Evolutionary conservation across 1,140 invertebrate genomes (phyloP).

Genomic region (Nephila pilipes): DNA sequence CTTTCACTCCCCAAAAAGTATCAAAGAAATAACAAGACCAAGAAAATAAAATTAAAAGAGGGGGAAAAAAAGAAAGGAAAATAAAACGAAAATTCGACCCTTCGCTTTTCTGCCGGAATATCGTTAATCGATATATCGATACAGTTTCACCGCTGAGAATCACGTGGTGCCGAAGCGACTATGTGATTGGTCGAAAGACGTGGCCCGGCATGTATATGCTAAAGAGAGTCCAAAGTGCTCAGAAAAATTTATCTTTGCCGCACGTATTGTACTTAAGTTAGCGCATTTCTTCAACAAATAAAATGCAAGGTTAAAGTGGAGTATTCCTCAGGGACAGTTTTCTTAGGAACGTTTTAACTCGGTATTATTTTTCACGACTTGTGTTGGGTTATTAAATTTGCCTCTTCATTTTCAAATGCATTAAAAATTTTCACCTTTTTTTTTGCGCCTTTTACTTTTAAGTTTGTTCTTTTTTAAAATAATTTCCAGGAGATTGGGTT

Average conservation of each 20-base stretch:
- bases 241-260: slow-evolving; percentile 68
- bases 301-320: slow-evolving; percentile 68
- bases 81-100: slow-evolving; percentile 51
- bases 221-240: slow-evolving; percentile 48
- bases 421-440: slow-evolving; percentile 31
- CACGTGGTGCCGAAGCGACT: slow-evolving; percentile 55
- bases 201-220: slow-evolving; percentile 56
- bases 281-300: slow-evolving; percentile 15
- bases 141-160: slow-evolving; percentile 74
- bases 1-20: neutral
- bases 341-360: slow-evolving; percentile 54
- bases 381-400: slow-evolving; percentile 67
- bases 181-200: slow-evolving; percentile 57
- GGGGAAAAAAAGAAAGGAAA: slow-evolving; percentile 21
- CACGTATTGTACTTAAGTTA: slow-evolving; percentile 72
- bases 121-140: slow-evolving; percentile 77
- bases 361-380: slow-evolving; percentile 57
- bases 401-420: slow-evolving; percentile 70
- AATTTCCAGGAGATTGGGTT: neutral
- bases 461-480: neutral
- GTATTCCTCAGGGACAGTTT: slow-evolving; percentile 60
- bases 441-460: neutral
- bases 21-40: slow-evolving; percentile 47
- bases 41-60: slow-evolving; percentile 39
- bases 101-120: slow-evolving; percentile 66